Percentiles rank a stretch among this genome's conserved stretches.
phyloP scores from a whole-genome alignment of 2,888 invertebrate species.

The Kryphioiulus occultus region DNA sequence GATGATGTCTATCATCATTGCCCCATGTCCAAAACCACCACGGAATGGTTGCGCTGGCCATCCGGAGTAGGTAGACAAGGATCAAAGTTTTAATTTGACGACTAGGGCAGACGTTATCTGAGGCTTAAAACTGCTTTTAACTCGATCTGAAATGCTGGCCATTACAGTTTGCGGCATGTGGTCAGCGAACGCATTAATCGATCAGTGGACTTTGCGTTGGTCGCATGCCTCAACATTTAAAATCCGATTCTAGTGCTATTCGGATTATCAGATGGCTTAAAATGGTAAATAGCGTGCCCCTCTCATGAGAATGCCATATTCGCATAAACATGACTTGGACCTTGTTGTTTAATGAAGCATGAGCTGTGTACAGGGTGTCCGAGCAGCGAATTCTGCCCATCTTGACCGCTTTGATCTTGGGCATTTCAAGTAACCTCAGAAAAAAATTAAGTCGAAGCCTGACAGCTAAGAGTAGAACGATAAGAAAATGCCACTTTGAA shows the following conservation, averaged over 20 bases:
- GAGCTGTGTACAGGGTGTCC: not conserved
- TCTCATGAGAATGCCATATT: not conserved
- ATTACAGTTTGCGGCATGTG: conserved; percentile 11
- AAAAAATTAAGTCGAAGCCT: no score
- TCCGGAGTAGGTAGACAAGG: not conserved
- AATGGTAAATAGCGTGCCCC: not conserved
- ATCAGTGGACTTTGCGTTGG: not conserved
- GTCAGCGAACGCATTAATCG: conserved; percentile 26
- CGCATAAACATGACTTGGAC: not conserved
- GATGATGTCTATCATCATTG: not conserved
- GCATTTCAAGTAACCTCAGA: no score
- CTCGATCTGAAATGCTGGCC: not conserved
- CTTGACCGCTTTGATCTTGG: no score
- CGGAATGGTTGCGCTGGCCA: not conserved
- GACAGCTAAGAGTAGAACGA: no score
- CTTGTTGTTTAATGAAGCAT: not conserved
- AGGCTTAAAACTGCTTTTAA: conserved; percentile 32
- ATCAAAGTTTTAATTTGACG: conserved; percentile 11
- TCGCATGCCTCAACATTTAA: not conserved
- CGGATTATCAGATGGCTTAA: not conserved
- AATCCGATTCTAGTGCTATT: not conserved
- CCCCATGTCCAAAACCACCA: not conserved
- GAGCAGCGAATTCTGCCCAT: not conserved
- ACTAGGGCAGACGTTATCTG: not conserved
- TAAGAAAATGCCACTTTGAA: no score